Conservation (phyloP, 2,888 invertebrate genomes). For the Caenorhabditis sp. region DNA sequence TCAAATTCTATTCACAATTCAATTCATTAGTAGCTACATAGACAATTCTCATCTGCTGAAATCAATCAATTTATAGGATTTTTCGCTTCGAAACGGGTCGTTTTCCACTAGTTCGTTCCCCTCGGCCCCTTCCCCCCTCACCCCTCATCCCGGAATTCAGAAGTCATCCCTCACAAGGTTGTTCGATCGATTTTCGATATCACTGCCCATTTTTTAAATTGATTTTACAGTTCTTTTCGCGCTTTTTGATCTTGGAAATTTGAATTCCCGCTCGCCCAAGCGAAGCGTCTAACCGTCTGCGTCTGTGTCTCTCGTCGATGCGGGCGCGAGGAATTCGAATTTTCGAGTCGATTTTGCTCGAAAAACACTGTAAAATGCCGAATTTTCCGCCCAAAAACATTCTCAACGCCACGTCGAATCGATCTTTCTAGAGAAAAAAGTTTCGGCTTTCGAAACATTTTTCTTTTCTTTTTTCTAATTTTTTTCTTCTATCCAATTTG, state of each 20-base stretch:
- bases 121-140: not conserved
- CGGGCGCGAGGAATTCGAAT: too few relatives aligned
- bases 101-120: not conserved
- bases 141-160: not conserved
- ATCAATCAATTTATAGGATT: slow-evolving; percentile 50
- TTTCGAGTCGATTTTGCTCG: too few relatives aligned
- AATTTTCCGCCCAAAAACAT: too few relatives aligned
- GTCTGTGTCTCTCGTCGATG: too few relatives aligned
- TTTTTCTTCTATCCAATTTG: not conserved
- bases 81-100: slow-evolving; percentile 54
- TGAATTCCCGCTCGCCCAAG: too few relatives aligned
- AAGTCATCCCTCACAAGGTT: not conserved
- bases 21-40: too few relatives aligned
- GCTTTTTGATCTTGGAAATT: too few relatives aligned
- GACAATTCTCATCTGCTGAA: not conserved
- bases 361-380: too few relatives aligned
- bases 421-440: slow-evolving; percentile 36
- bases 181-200: not conserved
- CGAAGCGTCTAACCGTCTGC: too few relatives aligned
- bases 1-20: slow-evolving; percentile 10
- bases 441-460: not conserved
- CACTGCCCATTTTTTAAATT: not conserved
- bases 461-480: slow-evolving; percentile 8
- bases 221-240: too few relatives aligned
- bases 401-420: slow-evolving; percentile 38